Evolutionary conservation across 2,113 vertebrate species (phyloP).

Genomic region (Haplochromis burtoni): DNA sequence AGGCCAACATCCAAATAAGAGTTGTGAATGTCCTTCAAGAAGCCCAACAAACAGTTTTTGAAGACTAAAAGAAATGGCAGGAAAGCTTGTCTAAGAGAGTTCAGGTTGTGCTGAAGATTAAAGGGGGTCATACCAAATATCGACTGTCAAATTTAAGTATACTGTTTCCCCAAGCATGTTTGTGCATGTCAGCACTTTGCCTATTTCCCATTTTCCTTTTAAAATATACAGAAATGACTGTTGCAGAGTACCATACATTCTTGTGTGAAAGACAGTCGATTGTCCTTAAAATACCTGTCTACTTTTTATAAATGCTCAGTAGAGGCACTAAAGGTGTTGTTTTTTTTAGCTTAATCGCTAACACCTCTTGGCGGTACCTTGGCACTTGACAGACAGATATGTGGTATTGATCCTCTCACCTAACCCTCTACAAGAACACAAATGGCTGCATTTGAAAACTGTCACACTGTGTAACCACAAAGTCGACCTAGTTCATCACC

Average conservation of each 20-base stretch:
- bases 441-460: not conserved
- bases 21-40: not conserved
- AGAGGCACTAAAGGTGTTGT: not conserved
- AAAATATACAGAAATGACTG: not conserved
- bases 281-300: not conserved
- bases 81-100: not conserved
- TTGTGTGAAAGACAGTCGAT: not conserved
- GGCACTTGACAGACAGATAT: not conserved
- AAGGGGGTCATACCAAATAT: not conserved
- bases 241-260: not conserved
- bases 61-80: not conserved
- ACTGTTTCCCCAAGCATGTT: not conserved
- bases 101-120: not conserved
- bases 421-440: not conserved
- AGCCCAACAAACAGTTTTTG: not conserved
- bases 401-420: not conserved
- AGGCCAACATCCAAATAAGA: not conserved
- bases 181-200: not conserved
- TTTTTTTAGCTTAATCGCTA: not conserved
- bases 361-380: not conserved
- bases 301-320: not conserved
- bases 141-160: rapidly evolving
- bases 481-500: not conserved
- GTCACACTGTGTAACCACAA: not conserved
- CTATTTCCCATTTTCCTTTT: not conserved